A percentile compares a stretch with the other conserved stretches of the same genome.
Conservation (phyloP, 2,888 invertebrate species). For the Meiosimyza decipiens region DNA sequence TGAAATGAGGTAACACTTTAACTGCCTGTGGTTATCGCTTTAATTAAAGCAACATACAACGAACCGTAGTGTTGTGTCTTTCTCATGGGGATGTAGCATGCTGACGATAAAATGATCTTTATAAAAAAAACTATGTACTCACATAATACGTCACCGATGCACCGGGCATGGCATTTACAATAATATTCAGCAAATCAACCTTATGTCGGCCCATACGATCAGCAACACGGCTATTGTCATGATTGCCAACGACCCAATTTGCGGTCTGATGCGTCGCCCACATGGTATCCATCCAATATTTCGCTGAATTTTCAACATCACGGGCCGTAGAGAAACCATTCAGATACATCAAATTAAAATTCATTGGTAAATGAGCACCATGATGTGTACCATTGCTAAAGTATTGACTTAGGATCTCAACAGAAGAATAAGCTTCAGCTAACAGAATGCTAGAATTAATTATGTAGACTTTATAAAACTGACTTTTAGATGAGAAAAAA, state of each 20-base stretch:
- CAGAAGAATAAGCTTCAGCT: conserved; percentile 72
- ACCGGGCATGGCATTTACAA: conserved; percentile 80
- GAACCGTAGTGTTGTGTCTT: too few relatives aligned
- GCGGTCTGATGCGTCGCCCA: conserved; percentile 68
- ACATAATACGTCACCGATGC: conserved; percentile 83
- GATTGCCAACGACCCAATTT: conserved; percentile 80
- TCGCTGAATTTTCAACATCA: conserved; percentile 68
- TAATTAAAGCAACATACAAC: too few relatives aligned
- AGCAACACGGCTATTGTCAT: conserved; percentile 73
- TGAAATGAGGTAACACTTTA: not conserved
- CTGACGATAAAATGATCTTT: not conserved
- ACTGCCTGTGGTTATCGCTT: too few relatives aligned
- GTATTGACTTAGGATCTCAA: conserved; percentile 69
- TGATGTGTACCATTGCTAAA: conserved; percentile 68
- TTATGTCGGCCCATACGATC: conserved; percentile 73
- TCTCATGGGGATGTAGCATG: too few relatives aligned
- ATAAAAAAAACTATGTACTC: conserved; percentile 10
- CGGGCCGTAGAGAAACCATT: conserved; percentile 69
- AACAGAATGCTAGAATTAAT: conserved; percentile 62
- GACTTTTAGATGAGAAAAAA: not conserved
- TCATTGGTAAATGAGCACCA: conserved; percentile 74
- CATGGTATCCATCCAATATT: conserved; percentile 72
- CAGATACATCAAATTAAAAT: conserved; percentile 72
- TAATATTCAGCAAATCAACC: conserved; percentile 76
- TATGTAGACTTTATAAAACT: not conserved